These are phyloP conservation scores for Tricholauxania praeusta DNA, from an alignment of 2,888 invertebrate species.

Conservation along the genomic window DNA sequence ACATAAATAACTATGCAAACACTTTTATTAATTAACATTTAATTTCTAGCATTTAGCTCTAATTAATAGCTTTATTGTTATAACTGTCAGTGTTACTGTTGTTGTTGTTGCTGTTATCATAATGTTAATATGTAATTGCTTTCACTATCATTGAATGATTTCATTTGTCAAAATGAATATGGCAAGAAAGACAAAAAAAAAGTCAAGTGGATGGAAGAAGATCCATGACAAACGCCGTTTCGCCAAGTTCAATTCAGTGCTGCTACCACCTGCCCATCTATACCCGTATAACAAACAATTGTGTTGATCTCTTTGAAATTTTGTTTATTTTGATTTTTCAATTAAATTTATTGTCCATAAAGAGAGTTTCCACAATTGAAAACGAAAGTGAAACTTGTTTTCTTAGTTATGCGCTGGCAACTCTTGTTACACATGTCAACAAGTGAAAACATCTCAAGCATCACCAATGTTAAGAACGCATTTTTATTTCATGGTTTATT, in stretches of 20 bases:
- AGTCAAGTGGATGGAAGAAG: too few species aligned
- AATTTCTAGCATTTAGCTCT: neutral
- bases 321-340: neutral
- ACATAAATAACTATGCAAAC: too few species aligned
- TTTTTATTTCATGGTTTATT: too few species aligned
- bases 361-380: neutral
- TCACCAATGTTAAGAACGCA: too few species aligned
- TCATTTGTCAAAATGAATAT: neutral
- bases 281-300: neutral
- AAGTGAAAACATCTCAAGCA: too few species aligned
- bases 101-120: neutral
- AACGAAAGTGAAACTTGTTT: conserved; percentile 1
- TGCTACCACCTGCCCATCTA: neutral
- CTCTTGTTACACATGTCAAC: too few species aligned
- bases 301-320: conserved; percentile 1
- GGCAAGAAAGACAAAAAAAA: neutral
- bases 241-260: neutral
- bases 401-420: too few species aligned
- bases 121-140: neutral
- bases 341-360: neutral
- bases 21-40: too few species aligned
- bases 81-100: neutral
- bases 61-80: neutral
- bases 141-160: neutral
- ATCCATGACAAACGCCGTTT: neutral